Percentiles rank a stretch among this genome's conserved stretches.
phyloP scores from a whole-genome alignment of 1,140 invertebrate species.

The Dolichoris vasculosae region DNA sequence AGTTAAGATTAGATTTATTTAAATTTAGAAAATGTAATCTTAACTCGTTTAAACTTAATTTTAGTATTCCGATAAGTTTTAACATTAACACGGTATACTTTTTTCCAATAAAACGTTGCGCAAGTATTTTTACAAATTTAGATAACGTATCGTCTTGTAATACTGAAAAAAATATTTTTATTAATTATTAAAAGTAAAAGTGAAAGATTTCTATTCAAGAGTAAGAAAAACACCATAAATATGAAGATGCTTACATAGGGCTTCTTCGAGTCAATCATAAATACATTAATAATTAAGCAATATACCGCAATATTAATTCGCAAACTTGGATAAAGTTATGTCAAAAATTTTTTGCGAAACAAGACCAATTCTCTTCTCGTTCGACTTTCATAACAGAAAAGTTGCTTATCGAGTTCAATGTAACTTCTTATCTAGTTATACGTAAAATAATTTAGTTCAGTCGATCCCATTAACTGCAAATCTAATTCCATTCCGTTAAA shows the following conservation, averaged over 20 bases:
- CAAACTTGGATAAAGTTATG: not conserved
- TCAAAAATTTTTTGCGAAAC: not conserved
- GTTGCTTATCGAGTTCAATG: too few relatives aligned
- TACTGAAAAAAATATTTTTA: too few relatives aligned
- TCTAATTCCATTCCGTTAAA: not conserved
- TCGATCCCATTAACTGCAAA: not conserved
- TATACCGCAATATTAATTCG: not conserved
- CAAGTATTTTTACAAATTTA: too few relatives aligned
- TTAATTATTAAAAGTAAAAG: too few relatives aligned
- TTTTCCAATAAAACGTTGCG: too few relatives aligned
- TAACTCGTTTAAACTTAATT: too few relatives aligned
- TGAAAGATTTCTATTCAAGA: not conserved
- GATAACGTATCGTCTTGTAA: too few relatives aligned
- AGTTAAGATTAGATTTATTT: too few relatives aligned
- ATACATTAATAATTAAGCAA: not conserved
- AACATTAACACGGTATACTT: too few relatives aligned
- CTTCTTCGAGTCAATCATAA: not conserved
- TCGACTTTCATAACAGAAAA: too few relatives aligned
- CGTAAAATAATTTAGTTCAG: not conserved
- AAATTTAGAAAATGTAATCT: too few relatives aligned
- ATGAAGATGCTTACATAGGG: not conserved
- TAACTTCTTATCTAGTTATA: not conserved
- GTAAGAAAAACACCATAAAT: not conserved
- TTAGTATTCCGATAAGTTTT: too few relatives aligned
- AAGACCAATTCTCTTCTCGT: not conserved